Evolutionary conservation across 2,113 vertebrate species (phyloP).

Genomic region (Nibea coibor): DNA sequence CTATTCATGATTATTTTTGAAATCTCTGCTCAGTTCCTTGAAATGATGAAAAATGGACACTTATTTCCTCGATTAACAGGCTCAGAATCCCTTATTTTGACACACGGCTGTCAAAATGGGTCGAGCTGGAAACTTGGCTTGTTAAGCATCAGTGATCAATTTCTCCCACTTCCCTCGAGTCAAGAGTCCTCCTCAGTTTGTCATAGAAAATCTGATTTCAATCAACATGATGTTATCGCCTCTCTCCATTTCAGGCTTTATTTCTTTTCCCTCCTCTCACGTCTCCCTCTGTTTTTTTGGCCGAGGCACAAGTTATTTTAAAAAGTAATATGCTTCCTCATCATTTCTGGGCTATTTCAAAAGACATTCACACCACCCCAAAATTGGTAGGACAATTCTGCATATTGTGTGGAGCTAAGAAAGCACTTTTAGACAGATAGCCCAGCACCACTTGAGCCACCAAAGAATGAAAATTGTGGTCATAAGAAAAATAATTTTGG

Average conservation of each 20-base stretch:
- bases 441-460: constrained; percentile 62
- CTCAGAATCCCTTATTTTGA: constrained; percentile 44
- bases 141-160: constrained; percentile 52
- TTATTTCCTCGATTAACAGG: constrained; percentile 38
- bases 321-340: constrained; percentile 77
- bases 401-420: constrained; percentile 77
- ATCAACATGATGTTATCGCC: constrained; percentile 75
- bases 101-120: constrained; percentile 47
- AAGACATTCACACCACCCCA: constrained; percentile 69
- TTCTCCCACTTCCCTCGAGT: constrained; percentile 55
- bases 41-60: not conserved
- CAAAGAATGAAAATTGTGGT: constrained; percentile 80
- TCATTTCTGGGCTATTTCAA: constrained; percentile 77
- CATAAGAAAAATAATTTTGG: constrained; percentile 76
- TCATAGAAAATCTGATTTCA: constrained; percentile 76
- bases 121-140: constrained; percentile 64
- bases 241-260: constrained; percentile 61
- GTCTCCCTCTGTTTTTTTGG: constrained; percentile 59
- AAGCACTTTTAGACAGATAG: constrained; percentile 67
- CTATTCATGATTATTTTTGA: not conserved
- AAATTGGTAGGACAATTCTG: constrained; percentile 72
- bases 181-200: constrained; percentile 53
- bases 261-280: constrained; percentile 18
- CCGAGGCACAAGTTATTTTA: constrained; percentile 68
- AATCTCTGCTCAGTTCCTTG: not conserved